Evolutionary conservation across 2,888 invertebrate genomes (phyloP), one percentile per base, ranked within the genome.

Genomic region (Andrena praecox): DNA sequence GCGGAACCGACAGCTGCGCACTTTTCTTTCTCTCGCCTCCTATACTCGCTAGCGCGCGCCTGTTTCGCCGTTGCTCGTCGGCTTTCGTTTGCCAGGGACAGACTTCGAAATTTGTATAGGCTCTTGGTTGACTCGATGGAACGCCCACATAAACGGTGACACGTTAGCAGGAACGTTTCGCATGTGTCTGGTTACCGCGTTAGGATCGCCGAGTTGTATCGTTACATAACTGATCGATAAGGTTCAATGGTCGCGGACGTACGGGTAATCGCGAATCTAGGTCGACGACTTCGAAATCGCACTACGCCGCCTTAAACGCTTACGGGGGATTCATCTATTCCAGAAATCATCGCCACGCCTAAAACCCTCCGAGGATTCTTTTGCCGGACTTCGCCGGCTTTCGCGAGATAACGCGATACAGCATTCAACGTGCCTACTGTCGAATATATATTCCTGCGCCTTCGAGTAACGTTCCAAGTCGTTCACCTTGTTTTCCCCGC

Each of bases 171-270:
- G 24, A 56, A 56, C 24, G 50, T 3, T 48, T 8, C 50, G 56
- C 56, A 0, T 27, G 24, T 10, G 56, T 20, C 24, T 8, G 20
- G 24, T 56, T 27, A 24, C 24, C 56, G 60, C 60, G n/a, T 60
- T n/a, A 6, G 24, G 29, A 69, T 71, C n/a, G 42, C 33, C 52
- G 62, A 35, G 20, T 27, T 71, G 42, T 8, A 52, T 70, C 60
- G 54, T 84, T 78, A 71, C 54, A 62, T 66, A 72, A 72, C 62
- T 27, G 24, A 68, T 31, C 50, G 52, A 80, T 80, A 73, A 29
- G 35, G 75, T 78, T 84, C 84, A 70, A 72, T 50, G 84, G 27
- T 50, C 72, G 56, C 27, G 62, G 27, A 20, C 59, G 59, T 52
- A 48, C 35, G 60, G 20, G 35, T 35, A 31, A 66, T 70, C 69